Evolutionary conservation across 1,140 invertebrate genomes (phyloP), one percentile per base, ranked within the genome.

Genomic region (Berghia stephanieae): DNA sequence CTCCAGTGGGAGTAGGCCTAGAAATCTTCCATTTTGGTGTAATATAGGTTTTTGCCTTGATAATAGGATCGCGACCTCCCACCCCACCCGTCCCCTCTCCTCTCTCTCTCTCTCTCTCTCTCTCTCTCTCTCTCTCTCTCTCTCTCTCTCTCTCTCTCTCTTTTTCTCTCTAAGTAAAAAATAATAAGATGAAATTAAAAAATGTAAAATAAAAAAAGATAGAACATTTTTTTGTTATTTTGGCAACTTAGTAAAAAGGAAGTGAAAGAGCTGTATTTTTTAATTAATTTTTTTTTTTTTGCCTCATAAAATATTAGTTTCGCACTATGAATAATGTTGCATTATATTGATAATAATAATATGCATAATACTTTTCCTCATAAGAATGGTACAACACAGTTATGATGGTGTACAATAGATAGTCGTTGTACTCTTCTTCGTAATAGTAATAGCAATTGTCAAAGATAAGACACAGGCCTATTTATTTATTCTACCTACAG

Each of bases 101-200:
- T 8, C 8, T 60, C 57, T 60, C 8, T 60, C 57, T 60, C 8
- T 60, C 57, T 60, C 8, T 60, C 8, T 60, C 2, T 60, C 8
- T 60, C 8, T 60, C 8, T 60, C 57, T 60, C 8, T 60, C 57
- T 60, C 8, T 8, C 57, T 60, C 8, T 60, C 57, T 60, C 8
- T 60, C 57, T 8, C 57, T 60, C 1, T 60, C 57, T 60, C 57
- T 60, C 57, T 60, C 57, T 60, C 57, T 60, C 57, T 60, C 57
- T 24, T 60, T 6, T 34, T 60, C 24, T 60, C 8, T 60, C 36
- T 34, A 2, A 34, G 8, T 60, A 10, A 34, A n/a, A n/a, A n/a
- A n/a, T n/a, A 8, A 27, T 21, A 27, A 34, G 8, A 34, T 60
- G 24, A 60, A 34, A 60, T 2, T 10, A 8, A 27, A 21, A 27